Conservation (phyloP, 2,888 invertebrate species). For the Stegana nigrithorax region DNA sequence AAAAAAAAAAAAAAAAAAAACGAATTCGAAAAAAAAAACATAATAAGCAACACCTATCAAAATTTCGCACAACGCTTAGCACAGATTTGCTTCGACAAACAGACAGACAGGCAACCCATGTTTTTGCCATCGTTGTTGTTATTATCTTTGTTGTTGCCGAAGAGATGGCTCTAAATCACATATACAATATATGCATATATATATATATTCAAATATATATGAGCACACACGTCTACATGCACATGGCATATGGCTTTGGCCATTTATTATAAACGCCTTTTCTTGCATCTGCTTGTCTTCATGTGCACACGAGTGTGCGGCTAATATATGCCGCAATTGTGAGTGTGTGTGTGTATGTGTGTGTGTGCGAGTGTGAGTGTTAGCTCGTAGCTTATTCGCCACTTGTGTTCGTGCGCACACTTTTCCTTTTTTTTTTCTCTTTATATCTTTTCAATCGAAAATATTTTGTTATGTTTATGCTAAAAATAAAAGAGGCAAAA, state of each 20-base stretch:
- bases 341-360: conserved; percentile 30
- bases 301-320: neutral
- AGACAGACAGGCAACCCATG: too few species aligned
- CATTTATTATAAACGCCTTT: conserved; percentile 55
- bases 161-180: conserved; percentile 16
- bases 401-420: neutral
- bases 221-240: too few species aligned
- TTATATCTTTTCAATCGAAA: too few species aligned
- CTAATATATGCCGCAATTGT: conserved; percentile 45
- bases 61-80: neutral
- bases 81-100: too few species aligned
- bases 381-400: neutral
- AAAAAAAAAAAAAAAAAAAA: neutral
- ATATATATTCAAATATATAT: conserved; percentile 1
- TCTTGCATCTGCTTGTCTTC: conserved; percentile 52
- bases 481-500: neutral
- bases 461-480: neutral
- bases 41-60: conserved; percentile 26
- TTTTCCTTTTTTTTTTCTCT: too few species aligned
- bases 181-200: conserved; percentile 11
- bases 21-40: neutral
- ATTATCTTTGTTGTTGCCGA: too few species aligned
- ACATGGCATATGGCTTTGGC: conserved; percentile 29
- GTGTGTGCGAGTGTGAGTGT: neutral
- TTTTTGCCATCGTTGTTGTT: too few species aligned